Percentiles rank a stretch among this genome's conserved stretches.
These are phyloP conservation scores for Anguilla japonica DNA, from an alignment of 2,113 vertebrate species.

Conservation along the genomic window DNA sequence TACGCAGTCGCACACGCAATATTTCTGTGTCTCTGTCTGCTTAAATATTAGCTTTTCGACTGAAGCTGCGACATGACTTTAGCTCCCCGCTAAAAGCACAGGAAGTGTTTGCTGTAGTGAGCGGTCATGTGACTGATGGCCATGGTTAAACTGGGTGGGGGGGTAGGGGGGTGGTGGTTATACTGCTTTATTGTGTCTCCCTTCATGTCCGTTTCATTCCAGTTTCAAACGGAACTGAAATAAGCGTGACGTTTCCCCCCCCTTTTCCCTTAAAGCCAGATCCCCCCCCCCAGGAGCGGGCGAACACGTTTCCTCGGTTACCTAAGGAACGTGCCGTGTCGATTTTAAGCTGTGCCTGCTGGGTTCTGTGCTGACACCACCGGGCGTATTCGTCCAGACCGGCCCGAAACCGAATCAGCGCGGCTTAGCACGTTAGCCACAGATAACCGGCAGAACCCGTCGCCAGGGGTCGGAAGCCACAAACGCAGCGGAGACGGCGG, in stretches of 20 bases:
- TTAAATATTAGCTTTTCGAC: constrained; percentile 34
- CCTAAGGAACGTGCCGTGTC: background rate
- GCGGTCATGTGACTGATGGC: constrained; percentile 41
- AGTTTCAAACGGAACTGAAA: background rate
- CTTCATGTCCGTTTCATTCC: background rate
- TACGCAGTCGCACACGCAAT: background rate
- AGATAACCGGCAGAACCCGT: background rate
- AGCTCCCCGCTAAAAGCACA: constrained; percentile 25
- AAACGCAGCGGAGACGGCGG: background rate
- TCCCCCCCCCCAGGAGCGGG: background rate
- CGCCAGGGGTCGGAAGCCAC: background rate
- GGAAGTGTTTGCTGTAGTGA: constrained; percentile 40
- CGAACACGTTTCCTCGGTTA: background rate
- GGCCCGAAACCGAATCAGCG: background rate
- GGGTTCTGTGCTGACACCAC: background rate
- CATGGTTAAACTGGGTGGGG: constrained; percentile 51
- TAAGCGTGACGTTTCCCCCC: background rate
- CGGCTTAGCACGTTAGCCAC: background rate
- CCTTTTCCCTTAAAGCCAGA: background rate
- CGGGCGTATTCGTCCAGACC: too few relatives aligned
- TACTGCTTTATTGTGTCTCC: constrained; percentile 7
- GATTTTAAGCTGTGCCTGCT: background rate
- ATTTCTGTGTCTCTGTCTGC: background rate
- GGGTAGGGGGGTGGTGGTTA: constrained; percentile 29
- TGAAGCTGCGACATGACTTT: constrained; percentile 43